phyloP scores from a whole-genome alignment of 1,140 invertebrate genomes.

The Papilio glaucus region DNA sequence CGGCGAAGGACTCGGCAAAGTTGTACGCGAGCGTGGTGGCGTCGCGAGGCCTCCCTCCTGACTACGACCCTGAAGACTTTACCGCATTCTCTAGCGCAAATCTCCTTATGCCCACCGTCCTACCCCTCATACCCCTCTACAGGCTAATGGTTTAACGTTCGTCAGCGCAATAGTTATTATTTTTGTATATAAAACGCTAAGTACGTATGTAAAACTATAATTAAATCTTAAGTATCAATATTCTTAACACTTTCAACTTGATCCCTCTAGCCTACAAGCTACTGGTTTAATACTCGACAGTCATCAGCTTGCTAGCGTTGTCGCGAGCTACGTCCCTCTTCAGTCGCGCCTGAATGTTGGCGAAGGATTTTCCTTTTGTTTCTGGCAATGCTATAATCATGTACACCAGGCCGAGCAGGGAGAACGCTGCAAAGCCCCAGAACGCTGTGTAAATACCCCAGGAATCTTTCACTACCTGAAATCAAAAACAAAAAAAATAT shows the following conservation, averaged over 20 bases:
- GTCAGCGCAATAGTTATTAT: conserved; percentile 47
- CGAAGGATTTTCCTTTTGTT: conserved; percentile 92
- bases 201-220: conserved; percentile 68
- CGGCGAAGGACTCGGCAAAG: conserved; percentile 88
- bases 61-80: conserved; percentile 79
- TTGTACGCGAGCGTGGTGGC: conserved; percentile 81
- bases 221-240: conserved; percentile 73
- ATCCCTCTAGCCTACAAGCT: conserved; percentile 69
- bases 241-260: conserved; percentile 71
- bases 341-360: conserved; percentile 75
- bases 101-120: conserved; percentile 55
- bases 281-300: conserved; percentile 74
- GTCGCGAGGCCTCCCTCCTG: conserved; percentile 63
- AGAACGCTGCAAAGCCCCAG: conserved; percentile 88
- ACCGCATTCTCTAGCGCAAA: conserved; percentile 68
- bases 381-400: conserved; percentile 88
- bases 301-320: conserved; percentile 76
- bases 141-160: conserved; percentile 62
- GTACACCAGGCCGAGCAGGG: conserved; percentile 86
- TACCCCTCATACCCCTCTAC: conserved; percentile 60
- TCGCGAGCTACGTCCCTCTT: conserved; percentile 69
- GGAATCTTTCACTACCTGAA: conserved; percentile 83
- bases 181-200: conserved; percentile 65
- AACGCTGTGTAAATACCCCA: conserved; percentile 88
- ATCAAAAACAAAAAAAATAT: conserved; percentile 44